These are phyloP conservation scores for Omphaloscelis lunosa DNA, from an alignment of 2,888 invertebrate genomes.

Conservation along the genomic window DNA sequence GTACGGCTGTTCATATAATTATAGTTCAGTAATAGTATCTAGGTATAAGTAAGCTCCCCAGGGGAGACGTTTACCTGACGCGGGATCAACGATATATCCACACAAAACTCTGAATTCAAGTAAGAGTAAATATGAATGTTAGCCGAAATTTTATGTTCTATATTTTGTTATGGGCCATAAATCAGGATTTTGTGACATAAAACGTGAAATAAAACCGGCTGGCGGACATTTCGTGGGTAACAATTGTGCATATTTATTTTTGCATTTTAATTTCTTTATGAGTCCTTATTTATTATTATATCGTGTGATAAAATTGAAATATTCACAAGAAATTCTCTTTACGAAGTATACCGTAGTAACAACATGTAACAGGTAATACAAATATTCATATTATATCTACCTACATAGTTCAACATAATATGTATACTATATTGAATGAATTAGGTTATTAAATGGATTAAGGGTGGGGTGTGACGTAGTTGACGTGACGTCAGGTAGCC, in stretches of 20 bases:
- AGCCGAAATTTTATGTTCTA: constrained; percentile 48
- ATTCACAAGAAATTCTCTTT: constrained; percentile 14
- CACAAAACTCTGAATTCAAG: constrained; percentile 41
- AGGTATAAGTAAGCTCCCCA: constrained; percentile 17
- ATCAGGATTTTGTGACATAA: constrained; percentile 53
- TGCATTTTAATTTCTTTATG: constrained; percentile 42
- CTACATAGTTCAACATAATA: constrained; percentile 14
- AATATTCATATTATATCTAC: constrained; percentile 14
- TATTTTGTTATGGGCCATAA: constrained; percentile 54
- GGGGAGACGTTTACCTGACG: constrained; percentile 29
- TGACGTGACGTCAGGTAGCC: constrained; percentile 69
- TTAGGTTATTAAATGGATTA: constrained; percentile 64
- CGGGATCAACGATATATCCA: constrained; percentile 30
- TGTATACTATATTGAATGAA: constrained; percentile 55
- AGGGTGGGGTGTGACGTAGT: constrained; percentile 69
- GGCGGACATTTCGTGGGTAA: constrained; percentile 42
- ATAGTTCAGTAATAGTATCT: constrained; percentile 40
- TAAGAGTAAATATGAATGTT: constrained; percentile 52
- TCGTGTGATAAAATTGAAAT: constrained; percentile 22
- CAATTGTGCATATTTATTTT: constrained; percentile 50
- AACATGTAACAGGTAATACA: constrained; percentile 11
- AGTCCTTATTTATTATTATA: constrained; percentile 35
- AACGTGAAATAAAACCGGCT: constrained; percentile 58
- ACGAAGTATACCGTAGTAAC: neutral
- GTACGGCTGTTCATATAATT: constrained; percentile 49